Conservation (phyloP, 2,888 invertebrate genomes). For the Loripinus fragilis region DNA sequence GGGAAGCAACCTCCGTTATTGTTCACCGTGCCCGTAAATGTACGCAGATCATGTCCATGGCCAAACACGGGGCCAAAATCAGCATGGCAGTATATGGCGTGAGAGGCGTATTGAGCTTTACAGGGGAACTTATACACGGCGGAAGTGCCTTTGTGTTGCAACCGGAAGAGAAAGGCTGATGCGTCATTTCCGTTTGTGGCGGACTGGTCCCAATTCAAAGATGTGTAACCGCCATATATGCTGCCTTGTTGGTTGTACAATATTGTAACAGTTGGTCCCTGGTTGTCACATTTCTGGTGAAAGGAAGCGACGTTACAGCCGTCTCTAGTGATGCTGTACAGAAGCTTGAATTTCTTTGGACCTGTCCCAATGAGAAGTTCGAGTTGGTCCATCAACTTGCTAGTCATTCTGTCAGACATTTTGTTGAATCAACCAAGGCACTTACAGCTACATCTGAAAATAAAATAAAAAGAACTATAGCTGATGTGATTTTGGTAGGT, state of each 20-base stretch:
- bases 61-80: slow-evolving; percentile 31
- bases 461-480: too few relatives aligned
- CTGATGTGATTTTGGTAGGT: too few relatives aligned
- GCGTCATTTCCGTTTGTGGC: slow-evolving; percentile 23
- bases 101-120: background rate
- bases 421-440: background rate
- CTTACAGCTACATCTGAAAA: background rate
- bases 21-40: slow-evolving; percentile 24
- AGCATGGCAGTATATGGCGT: slow-evolving; percentile 19
- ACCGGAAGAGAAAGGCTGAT: slow-evolving; percentile 34
- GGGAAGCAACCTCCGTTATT: slow-evolving; percentile 13
- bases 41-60: slow-evolving; percentile 18
- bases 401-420: slow-evolving; percentile 1
- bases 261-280: slow-evolving; percentile 49
- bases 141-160: background rate
- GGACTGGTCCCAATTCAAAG: slow-evolving; percentile 27
- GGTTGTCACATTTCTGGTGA: slow-evolving; percentile 42
- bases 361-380: background rate
- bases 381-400: background rate
- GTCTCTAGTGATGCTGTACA: slow-evolving; percentile 38
- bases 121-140: slow-evolving; percentile 13
- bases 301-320: slow-evolving; percentile 39
- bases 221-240: slow-evolving; percentile 46
- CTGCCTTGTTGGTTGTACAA: slow-evolving; percentile 35
- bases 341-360: slow-evolving; percentile 27